Base-by-base conservation (phyloP, 2,888 invertebrate species). In the Lycaena phlaeas region DNA sequence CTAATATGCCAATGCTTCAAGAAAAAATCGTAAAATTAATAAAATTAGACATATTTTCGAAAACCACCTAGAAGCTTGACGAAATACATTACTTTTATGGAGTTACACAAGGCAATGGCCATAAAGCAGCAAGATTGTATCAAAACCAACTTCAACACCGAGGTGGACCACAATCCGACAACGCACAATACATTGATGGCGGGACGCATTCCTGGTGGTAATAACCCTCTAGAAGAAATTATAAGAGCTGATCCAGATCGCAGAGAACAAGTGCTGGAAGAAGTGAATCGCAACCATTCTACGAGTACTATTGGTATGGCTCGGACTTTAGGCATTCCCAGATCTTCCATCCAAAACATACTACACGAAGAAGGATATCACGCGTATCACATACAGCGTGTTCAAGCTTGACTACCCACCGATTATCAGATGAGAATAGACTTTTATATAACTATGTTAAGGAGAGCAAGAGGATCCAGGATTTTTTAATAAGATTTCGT, bases 401-500 rank as follows among this genome's bases (percentile, higher is more conserved):
- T 29, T 11, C 29, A 29, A 29, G 10, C 11, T 5, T 29, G 10
- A 12, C 10, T 29, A 14, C 29, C 29, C 12, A 5, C 29, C 12
- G 29, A 29, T 29, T 29, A 29, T 5, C 29, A 29, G 12, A n/a
- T 7, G 10, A 27, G 27, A 27, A 10, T 27, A 10, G 27, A 27
- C 4, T 27, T 27, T 27, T 27, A 10, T 10, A n/a, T n/a, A 9
- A 7, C 27, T 10, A 27, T 27, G 27, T 27, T 27, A n/a, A 27
- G n/a, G 27, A 27, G 27, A 27, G 27, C n/a, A 27, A 27, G 27
- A 27, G 26, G 29, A 29, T 14, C 29, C 29, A 9, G 29, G 12
- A 29, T 29, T 11, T 29, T 6, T 29, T 29, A 14, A 29, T 29
- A 29, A 29, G 10, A 29, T 29, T 12, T 29, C 31, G 17, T 43